Percentiles rank a stretch among this genome's conserved stretches.
Conservation (phyloP, 2,113 vertebrate species). For the Nerophis ophidion region DNA sequence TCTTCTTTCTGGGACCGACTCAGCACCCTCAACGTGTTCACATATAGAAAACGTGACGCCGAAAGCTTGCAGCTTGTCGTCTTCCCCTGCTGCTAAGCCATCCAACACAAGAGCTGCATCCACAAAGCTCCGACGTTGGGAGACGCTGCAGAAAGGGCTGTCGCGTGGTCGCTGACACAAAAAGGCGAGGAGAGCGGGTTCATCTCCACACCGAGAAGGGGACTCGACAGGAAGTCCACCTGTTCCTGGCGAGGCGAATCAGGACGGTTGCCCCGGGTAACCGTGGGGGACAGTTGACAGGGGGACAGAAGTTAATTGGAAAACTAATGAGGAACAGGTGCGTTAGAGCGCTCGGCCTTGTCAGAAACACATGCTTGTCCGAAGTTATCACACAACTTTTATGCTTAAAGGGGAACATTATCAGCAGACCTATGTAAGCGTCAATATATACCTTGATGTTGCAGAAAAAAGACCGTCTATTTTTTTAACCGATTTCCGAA, state of each 20-base stretch:
- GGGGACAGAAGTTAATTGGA: constrained; percentile 66
- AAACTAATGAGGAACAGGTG: constrained; percentile 62
- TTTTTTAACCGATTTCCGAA: too few species aligned
- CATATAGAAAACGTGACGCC: too few species aligned
- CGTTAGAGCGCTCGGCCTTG: constrained; percentile 26
- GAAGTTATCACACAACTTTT: too few species aligned
- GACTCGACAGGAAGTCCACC: constrained; percentile 46
- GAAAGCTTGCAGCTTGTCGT: background rate
- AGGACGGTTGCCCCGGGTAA: constrained; percentile 37
- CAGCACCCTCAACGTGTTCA: too few species aligned
- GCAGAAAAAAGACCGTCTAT: too few species aligned
- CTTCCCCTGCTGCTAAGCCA: background rate
- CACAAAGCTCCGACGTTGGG: too few species aligned
- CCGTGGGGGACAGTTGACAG: constrained; percentile 57
- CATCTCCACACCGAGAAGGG: constrained; percentile 8
- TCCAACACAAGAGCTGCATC: too few species aligned
- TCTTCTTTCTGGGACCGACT: background rate
- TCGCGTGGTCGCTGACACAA: background rate
- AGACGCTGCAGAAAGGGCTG: too few species aligned
- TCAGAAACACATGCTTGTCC: constrained; percentile 37
- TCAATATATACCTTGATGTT: too few species aligned
- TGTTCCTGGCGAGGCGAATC: constrained; percentile 53
- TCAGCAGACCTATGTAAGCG: too few species aligned
- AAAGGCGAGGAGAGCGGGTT: background rate
- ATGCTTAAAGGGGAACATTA: too few species aligned